These are phyloP conservation scores for Kryptolebias marmoratus DNA, from an alignment of 2,113 vertebrate genomes.

Conservation along the genomic window DNA sequence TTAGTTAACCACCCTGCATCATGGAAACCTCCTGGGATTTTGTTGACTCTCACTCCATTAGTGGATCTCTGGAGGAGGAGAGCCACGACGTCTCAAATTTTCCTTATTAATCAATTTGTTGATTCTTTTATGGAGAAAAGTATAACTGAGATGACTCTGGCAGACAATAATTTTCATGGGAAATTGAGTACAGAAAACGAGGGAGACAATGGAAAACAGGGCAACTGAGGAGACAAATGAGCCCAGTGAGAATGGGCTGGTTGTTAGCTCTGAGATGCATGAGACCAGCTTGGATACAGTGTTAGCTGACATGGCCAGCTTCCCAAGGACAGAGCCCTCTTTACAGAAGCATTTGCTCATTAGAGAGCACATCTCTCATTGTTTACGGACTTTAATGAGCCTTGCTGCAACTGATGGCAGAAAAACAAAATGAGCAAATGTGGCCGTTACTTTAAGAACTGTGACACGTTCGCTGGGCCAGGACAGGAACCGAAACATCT, in stretches of 20 bases:
- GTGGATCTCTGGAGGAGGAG: slow-evolving; percentile 22
- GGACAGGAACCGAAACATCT: slow-evolving; percentile 16
- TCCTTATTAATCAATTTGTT: slow-evolving; percentile 62
- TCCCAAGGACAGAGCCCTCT: slow-evolving; percentile 76
- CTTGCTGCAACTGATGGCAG: slow-evolving; percentile 41
- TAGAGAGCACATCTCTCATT: slow-evolving; percentile 75
- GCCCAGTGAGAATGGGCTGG: slow-evolving; percentile 61
- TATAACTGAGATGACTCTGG: neutral
- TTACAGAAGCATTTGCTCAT: slow-evolving; percentile 73
- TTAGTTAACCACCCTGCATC: slow-evolving; percentile 54
- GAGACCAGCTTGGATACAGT: slow-evolving; percentile 47
- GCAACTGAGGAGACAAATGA: slow-evolving; percentile 46
- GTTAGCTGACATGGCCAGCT: slow-evolving; percentile 66
- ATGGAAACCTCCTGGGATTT: slow-evolving; percentile 52
- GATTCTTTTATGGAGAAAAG: neutral
- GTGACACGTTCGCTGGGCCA: slow-evolving; percentile 36
- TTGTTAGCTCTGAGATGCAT: slow-evolving; percentile 60
- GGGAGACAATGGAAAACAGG: slow-evolving; percentile 48
- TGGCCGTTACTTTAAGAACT: slow-evolving; percentile 44
- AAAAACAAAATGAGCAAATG: slow-evolving; percentile 64
- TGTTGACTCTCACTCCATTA: slow-evolving; percentile 46
- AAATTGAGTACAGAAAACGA: slow-evolving; percentile 54
- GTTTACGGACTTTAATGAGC: slow-evolving; percentile 82
- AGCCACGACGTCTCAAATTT: slow-evolving; percentile 24
- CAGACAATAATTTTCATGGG: slow-evolving; percentile 53